Percentiles rank a stretch among this genome's conserved stretches.
These are phyloP conservation scores for Yasuhikotakia modesta DNA, from an alignment of 2,797 vertebrate genomes.

Conservation along the genomic window DNA sequence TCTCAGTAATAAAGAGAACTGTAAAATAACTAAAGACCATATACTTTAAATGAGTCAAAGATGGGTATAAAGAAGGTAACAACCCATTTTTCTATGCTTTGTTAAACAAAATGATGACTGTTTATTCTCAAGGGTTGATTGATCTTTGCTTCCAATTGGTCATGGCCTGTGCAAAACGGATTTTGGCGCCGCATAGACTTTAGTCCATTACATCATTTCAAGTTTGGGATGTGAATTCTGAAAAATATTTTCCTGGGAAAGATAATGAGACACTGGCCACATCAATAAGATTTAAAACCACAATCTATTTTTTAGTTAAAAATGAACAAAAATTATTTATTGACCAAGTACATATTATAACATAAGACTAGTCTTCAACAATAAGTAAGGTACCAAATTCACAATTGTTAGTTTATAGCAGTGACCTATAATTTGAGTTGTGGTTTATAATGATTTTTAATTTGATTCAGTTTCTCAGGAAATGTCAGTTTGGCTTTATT, in stretches of 20 bases:
- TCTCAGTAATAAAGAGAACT: neutral
- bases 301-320: no score
- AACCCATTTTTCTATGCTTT: slow-evolving; percentile 58
- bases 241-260: slow-evolving; percentile 30
- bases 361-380: no score
- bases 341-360: no score
- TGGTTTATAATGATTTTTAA: no score
- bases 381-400: no score
- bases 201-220: slow-evolving; percentile 61
- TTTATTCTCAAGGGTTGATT: slow-evolving; percentile 69
- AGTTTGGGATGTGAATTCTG: slow-evolving; percentile 30
- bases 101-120: slow-evolving; percentile 59
- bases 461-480: no score
- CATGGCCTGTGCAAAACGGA: slow-evolving; percentile 60
- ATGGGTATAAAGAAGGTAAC: slow-evolving; percentile 1
- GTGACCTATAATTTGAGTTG: no score
- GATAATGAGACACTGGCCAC: slow-evolving; percentile 2
- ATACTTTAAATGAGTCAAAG: slow-evolving; percentile 31
- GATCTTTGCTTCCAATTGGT: slow-evolving; percentile 71
- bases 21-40: slow-evolving; percentile 1
- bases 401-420: no score
- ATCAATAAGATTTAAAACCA: neutral
- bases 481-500: no score
- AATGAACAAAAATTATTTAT: no score
- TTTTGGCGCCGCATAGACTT: slow-evolving; percentile 40